Conservation (phyloP, 1,140 invertebrate genomes). For the Drosophila virilis region DNA sequence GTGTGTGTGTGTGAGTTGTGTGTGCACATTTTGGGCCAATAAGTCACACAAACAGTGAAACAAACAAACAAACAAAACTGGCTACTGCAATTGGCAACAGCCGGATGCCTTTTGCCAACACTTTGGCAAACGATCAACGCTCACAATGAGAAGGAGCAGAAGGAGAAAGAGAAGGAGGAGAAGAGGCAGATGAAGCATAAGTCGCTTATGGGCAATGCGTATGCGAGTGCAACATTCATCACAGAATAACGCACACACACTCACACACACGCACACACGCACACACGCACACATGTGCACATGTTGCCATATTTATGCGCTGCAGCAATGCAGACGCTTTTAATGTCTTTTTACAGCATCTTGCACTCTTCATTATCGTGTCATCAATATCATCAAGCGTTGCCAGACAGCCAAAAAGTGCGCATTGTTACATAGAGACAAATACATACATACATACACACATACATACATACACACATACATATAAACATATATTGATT, state of each 20-base stretch:
- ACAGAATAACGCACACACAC: conserved; percentile 1
- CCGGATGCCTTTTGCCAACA: conserved; percentile 67
- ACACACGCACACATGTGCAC: conserved; percentile 27
- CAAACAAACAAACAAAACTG: conserved; percentile 50
- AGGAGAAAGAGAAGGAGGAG: conserved; percentile 3
- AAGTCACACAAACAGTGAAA: conserved; percentile 69
- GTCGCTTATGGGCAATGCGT: conserved; percentile 46
- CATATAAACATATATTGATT: conserved; percentile 58
- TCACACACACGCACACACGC: neutral
- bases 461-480: neutral
- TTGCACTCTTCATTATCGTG: conserved; percentile 61
- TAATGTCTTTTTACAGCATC: conserved; percentile 63
- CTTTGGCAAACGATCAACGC: conserved; percentile 57
- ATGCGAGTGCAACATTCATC: conserved; percentile 47
- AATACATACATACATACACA: neutral
- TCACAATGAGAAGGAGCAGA: conserved; percentile 9
- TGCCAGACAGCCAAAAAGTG: conserved; percentile 32
- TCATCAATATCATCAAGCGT: conserved; percentile 36
- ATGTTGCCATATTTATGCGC: conserved; percentile 73
- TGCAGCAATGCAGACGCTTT: conserved; percentile 74
- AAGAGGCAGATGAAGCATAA: neutral
- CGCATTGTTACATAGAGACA: conserved; percentile 16
- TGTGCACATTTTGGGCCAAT: conserved; percentile 73
- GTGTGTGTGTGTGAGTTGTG: conserved; percentile 22
- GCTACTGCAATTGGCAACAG: conserved; percentile 70